phyloP scores from a whole-genome alignment of 2,888 invertebrate genomes.

The Aleiodes testaceus region DNA sequence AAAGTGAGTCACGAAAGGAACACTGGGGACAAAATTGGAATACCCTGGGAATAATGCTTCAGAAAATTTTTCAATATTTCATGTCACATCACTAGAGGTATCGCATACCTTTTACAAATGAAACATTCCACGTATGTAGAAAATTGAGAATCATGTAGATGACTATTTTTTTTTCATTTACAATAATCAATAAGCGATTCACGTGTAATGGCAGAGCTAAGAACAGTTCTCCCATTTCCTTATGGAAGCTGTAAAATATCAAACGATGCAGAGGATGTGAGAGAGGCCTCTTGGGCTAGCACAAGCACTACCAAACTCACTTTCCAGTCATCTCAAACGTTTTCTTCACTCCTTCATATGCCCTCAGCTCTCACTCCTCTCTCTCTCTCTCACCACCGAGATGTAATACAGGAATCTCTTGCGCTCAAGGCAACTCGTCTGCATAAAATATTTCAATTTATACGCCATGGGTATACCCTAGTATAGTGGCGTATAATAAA shows the following conservation, averaged over 20 bases:
- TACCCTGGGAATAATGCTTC: too few relatives aligned
- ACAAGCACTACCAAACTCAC: slow-evolving; percentile 14
- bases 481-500: slow-evolving; percentile 53
- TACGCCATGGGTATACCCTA: slow-evolving; percentile 42
- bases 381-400: slow-evolving; percentile 1
- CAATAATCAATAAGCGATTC: slow-evolving; percentile 3
- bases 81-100: too few relatives aligned
- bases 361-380: slow-evolving; percentile 10
- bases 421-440: slow-evolving; percentile 33
- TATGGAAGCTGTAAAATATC: slow-evolving; percentile 13
- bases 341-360: slow-evolving; percentile 21
- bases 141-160: too few relatives aligned
- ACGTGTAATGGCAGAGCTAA: slow-evolving; percentile 8
- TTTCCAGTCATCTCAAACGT: slow-evolving; percentile 11
- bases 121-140: too few relatives aligned
- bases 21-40: too few relatives aligned
- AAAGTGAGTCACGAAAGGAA: too few relatives aligned
- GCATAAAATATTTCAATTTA: slow-evolving; percentile 58
- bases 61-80: too few relatives aligned
- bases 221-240: slow-evolving; percentile 3
- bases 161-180: background rate
- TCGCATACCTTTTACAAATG: too few relatives aligned
- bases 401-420: slow-evolving; percentile 29
- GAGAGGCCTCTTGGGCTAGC: slow-evolving; percentile 8
- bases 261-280: slow-evolving; percentile 19